Evolutionary conservation across 1,140 invertebrate species (phyloP), one percentile per base, ranked within the genome.

Genomic region (Popillia japonica): DNA sequence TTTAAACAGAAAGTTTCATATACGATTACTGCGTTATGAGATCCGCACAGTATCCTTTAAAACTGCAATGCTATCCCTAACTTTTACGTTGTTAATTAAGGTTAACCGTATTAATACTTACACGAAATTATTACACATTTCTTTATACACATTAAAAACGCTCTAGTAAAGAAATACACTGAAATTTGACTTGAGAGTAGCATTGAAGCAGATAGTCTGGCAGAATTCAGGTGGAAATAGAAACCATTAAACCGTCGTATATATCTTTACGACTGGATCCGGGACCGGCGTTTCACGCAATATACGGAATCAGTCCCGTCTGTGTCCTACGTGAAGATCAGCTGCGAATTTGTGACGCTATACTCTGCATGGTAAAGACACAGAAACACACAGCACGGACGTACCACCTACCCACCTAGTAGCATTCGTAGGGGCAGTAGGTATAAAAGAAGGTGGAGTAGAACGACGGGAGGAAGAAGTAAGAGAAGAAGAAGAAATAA

Each of bases 241-340:
- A 79, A 77, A 79, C 82, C 79, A 81, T 82, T 82, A 82, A 82
- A 82, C 48, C 41, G 80, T 78, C 77, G 72, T 82, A 80, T 34
- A 34, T 81, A 82, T 77, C 64, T 82, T 82, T 82, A 82, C 80
- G 82, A 82, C 78, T 76, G 48, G 72, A 44, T 76, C 11, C n/a
- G 79, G 79, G 80, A 75, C 59, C 7, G 61, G 17, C 61, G 61
- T 68, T 27, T 68, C 41, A 40, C 44, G 72, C 55, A 59, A 72
- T 48, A 4, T 34, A 73, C 75, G 59, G 61, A 59, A 75, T 77
- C 55, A 76, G 27, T 23, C 27, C 23, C 7, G 68, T 14, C 42
- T 72, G 9, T 42, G 68, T 27, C 61, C 44, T 17, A 40, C 20
- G 61, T 34, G 64, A 78, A 41, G 8, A 75, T 72, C 68, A 72